Evolutionary conservation across 2,113 vertebrate genomes (phyloP).

Genomic region (Callocephalon fimbriatum): DNA sequence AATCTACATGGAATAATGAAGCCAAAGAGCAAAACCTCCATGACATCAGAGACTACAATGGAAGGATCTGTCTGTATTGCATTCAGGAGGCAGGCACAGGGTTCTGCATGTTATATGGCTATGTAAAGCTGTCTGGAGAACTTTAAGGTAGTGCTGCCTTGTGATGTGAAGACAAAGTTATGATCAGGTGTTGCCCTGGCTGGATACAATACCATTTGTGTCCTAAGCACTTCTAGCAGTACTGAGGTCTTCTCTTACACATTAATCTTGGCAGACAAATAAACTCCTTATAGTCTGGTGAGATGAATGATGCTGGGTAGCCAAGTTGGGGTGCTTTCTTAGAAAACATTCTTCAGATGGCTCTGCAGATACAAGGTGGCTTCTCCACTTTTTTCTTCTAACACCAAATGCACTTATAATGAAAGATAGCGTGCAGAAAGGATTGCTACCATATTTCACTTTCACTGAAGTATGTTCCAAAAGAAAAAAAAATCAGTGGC

Average conservation of each 20-base stretch:
- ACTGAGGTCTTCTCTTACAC: not conserved
- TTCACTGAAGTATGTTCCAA: not conserved
- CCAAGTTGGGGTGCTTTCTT: not conserved
- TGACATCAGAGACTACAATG: not conserved
- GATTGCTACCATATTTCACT: not conserved
- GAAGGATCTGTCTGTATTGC: not conserved
- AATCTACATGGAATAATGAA: not conserved
- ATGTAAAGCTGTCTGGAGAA: not conserved
- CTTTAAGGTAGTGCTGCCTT: not conserved
- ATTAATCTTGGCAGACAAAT: not conserved
- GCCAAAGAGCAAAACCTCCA: not conserved
- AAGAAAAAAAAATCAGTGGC: not conserved
- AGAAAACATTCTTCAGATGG: not conserved
- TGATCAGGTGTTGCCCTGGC: not conserved
- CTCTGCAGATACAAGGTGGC: not conserved
- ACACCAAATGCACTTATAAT: not conserved
- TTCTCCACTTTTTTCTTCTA: not conserved
- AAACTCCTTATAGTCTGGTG: not conserved
- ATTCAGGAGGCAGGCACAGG: not conserved
- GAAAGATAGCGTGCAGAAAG: not conserved
- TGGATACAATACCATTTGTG: not conserved
- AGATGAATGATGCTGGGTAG: not conserved
- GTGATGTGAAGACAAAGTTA: not conserved
- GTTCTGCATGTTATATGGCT: not conserved
- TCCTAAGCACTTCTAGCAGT: not conserved